A percentile compares a stretch with the other conserved stretches of the same genome.
These are phyloP conservation scores for Gila orcuttii DNA, from an alignment of 2,113 vertebrate species.

Conservation along the genomic window DNA sequence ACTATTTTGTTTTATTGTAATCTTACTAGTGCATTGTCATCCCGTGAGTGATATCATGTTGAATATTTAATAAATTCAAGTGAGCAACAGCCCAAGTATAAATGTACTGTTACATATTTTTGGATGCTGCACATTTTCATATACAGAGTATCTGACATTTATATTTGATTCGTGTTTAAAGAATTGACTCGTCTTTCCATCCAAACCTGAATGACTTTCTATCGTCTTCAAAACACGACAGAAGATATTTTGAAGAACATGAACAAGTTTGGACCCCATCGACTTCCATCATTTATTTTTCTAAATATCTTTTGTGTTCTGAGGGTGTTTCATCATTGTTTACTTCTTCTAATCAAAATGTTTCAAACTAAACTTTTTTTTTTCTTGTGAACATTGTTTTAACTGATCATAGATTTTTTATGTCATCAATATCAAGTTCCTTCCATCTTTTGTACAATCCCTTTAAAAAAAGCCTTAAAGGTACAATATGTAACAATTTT, in stretches of 20 bases:
- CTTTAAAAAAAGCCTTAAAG: not conserved
- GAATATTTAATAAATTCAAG: constrained; percentile 23
- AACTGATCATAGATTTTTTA: not conserved
- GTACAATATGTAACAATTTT: too few relatives aligned
- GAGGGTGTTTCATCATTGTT: not conserved
- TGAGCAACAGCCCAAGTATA: constrained; percentile 1
- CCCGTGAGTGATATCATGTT: constrained; percentile 12
- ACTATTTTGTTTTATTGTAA: constrained; percentile 33
- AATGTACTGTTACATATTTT: not conserved
- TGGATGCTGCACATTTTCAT: not conserved
- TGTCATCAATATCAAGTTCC: too few relatives aligned
- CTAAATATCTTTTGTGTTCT: not conserved
- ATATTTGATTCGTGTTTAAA: not conserved
- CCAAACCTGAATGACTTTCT: not conserved
- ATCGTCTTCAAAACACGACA: not conserved
- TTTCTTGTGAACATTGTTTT: not conserved
- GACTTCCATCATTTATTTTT: not conserved
- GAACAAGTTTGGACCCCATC: not conserved
- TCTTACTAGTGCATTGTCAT: constrained; percentile 18
- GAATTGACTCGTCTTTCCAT: not conserved
- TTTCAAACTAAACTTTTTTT: not conserved
- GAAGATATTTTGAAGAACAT: not conserved
- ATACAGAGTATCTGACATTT: not conserved
- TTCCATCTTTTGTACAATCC: not conserved
- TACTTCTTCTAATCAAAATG: not conserved